Conservation (phyloP, 2,113 vertebrate genomes). For the Halcyon malimbica region DNA sequence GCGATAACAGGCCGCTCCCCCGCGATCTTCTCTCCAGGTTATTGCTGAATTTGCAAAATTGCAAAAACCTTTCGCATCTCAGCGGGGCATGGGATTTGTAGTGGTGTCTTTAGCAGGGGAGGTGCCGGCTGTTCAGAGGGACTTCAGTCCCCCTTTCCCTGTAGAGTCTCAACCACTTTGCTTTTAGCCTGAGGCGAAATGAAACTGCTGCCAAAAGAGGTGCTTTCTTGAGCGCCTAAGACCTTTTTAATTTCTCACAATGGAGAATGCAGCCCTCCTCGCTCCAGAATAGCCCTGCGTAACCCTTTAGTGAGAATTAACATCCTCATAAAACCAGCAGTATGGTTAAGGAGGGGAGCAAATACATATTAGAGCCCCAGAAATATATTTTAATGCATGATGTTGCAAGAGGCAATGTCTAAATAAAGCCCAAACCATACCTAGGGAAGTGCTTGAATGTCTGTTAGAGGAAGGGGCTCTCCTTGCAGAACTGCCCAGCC, state of each 20-base stretch:
- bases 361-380: not conserved
- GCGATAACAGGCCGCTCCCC: slow-evolving; percentile 83
- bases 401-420: not conserved
- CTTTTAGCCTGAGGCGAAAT: not conserved
- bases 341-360: not conserved
- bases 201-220: not conserved
- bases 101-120: not conserved
- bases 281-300: not conserved
- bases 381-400: not conserved
- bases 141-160: not conserved
- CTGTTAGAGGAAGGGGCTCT: not conserved
- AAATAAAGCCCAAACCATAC: not conserved
- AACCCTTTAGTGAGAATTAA: not conserved
- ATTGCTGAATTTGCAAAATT: not conserved
- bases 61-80: not conserved
- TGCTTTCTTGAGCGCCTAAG: not conserved
- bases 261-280: not conserved
- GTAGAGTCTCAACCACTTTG: not conserved
- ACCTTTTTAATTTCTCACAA: not conserved
- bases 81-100: not conserved
- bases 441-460: not conserved
- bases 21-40: slow-evolving; percentile 95
- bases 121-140: not conserved
- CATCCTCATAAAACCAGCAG: not conserved
- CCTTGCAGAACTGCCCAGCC: not conserved